Evolutionary conservation across 2,888 invertebrate genomes (phyloP), one percentile per base, ranked within the genome.

Genomic region (Periphyllus acericola): DNA sequence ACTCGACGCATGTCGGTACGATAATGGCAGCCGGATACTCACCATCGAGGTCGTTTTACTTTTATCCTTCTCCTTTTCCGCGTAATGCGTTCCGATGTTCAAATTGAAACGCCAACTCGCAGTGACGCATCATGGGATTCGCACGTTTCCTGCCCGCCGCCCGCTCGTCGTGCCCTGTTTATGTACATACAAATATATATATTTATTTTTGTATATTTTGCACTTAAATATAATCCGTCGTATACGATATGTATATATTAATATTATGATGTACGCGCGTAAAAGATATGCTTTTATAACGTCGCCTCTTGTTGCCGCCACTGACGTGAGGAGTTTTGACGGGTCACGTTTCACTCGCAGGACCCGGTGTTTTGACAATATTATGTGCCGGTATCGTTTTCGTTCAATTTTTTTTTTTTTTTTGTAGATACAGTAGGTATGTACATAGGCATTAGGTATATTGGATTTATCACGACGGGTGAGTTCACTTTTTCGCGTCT

Each of bases 51-150:
- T 17, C 11, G 71, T 29, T 34, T 29, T 71, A n/a, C 60, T 4
- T 60, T 21, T 1, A 8, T 1, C 25, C 68, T n/a, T 8, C 8
- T 29, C 29, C 25, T 29, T n/a, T 9, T n/a, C 3, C 6, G 25
- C 68, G 60, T 60, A 60, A 60, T 25, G 2, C 52, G 36, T 36
- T n/a, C 8, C 17, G 52, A 17, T 36, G 19, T 32, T 60, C 36
- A n/a, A 40, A 71, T 29, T 46, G 68, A 82, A 82, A 71, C 25
- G 46, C 32, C 71, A 52, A 82, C 71, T 11, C 17, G 46, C 36
- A 4, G 60, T 60, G 60, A 74, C 36, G 74, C 25, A 17, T 72
- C 34, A 1, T 11, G 52, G 52, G 17, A 52, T 52, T 17, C 71
- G 71, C 71, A 36, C 72, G 72, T 74, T 74, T 74, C 6, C n/a